Conservation (phyloP, 2,797 vertebrate species). For the Cirrhinus mrigala region DNA sequence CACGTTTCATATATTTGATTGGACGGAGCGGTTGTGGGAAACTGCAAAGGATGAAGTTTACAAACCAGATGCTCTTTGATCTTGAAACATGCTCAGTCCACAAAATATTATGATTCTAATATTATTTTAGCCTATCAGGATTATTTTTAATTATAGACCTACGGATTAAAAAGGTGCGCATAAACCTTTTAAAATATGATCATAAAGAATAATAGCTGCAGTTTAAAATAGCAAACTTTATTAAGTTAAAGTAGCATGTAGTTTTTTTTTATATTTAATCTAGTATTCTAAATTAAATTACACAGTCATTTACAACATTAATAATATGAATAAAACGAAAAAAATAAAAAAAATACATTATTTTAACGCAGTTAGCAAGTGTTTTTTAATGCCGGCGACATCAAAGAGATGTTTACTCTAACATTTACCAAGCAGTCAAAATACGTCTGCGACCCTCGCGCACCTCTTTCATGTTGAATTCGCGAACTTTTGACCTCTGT, state of each 20-base stretch:
- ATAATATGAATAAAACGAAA: neutral
- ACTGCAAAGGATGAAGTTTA: neutral
- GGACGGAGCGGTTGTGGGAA: constrained; percentile 12
- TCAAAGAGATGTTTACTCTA: constrained; percentile 26
- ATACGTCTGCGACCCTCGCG: constrained; percentile 61
- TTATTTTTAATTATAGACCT: neutral
- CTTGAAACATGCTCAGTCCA: neutral
- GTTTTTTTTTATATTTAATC: neutral
- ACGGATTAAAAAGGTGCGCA: neutral
- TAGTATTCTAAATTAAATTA: neutral
- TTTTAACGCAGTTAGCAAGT: neutral
- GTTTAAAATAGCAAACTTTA: neutral
- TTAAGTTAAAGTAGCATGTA: neutral
- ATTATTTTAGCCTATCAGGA: neutral
- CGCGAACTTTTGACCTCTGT: constrained; percentile 42
- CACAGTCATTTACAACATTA: neutral
- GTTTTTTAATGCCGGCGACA: neutral
- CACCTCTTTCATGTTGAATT: constrained; percentile 53
- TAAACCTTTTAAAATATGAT: neutral
- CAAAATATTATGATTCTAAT: neutral
- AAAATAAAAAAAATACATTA: no score
- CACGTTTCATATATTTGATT: neutral
- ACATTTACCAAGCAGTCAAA: constrained; percentile 33
- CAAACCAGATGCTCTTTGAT: constrained; percentile 19
- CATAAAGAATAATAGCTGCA: neutral